phyloP scores from a whole-genome alignment of 2,797 vertebrate species.

The Sebastiscus albofasciatus region DNA sequence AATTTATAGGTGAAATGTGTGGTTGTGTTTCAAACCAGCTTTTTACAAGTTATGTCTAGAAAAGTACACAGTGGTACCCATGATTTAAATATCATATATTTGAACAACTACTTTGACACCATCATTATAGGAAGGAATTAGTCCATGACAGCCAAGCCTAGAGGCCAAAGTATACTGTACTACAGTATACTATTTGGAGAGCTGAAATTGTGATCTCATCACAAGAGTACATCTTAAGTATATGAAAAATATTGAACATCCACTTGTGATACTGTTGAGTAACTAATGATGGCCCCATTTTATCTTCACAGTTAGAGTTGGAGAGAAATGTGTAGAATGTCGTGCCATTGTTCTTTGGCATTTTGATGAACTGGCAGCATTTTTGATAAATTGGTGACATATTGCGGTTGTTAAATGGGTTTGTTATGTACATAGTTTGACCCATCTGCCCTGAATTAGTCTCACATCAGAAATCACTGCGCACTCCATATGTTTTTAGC shows the following conservation, averaged over 20 bases:
- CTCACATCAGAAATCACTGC: constrained; percentile 42
- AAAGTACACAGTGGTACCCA: background rate
- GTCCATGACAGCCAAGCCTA: background rate
- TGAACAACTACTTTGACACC: background rate
- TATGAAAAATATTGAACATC: background rate
- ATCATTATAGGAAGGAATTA: background rate
- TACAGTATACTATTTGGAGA: background rate
- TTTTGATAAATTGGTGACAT: constrained; percentile 47
- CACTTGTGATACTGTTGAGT: background rate
- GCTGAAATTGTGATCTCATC: background rate
- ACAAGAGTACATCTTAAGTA: background rate
- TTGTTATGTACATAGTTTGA: constrained; percentile 47
- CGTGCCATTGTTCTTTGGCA: background rate
- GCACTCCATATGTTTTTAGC: constrained; percentile 35
- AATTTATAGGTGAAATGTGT: background rate
- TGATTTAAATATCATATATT: constrained; percentile 2
- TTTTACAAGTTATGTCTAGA: background rate
- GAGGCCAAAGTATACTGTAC: background rate
- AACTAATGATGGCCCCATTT: background rate
- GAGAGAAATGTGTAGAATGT: constrained; percentile 3
- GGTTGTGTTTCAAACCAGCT: background rate
- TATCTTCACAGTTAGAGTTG: background rate
- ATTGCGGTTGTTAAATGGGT: constrained; percentile 46
- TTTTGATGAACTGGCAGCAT: constrained; percentile 31
- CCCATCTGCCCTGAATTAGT: constrained; percentile 64